A percentile compares a stretch with the other conserved stretches of the same genome.
These are phyloP conservation scores for Melanaphis sacchari DNA, from an alignment of 1,140 invertebrate species.

Conservation along the genomic window DNA sequence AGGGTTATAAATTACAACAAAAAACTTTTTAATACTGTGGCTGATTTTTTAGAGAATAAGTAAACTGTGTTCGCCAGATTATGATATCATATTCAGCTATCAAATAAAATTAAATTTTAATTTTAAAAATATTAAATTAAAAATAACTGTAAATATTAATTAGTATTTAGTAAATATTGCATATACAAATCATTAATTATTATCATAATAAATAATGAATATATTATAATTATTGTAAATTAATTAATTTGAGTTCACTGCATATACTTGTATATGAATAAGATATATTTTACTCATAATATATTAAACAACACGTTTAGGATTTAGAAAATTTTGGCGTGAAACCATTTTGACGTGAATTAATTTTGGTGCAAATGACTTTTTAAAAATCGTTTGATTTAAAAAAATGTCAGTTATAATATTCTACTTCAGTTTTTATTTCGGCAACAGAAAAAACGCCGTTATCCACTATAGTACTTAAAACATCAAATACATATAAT, in stretches of 20 bases:
- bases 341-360: too few species aligned
- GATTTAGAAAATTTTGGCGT: not conserved
- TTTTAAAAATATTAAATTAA: not conserved
- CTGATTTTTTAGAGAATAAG: conserved; percentile 3
- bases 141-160: conserved; percentile 24
- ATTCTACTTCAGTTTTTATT: too few species aligned
- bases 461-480: too few species aligned
- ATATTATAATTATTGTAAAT: not conserved
- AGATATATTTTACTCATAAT: not conserved
- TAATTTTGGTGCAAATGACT: too few species aligned
- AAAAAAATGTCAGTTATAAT: too few species aligned
- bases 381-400: too few species aligned
- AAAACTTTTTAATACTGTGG: conserved; percentile 11
- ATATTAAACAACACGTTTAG: not conserved
- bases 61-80: not conserved
- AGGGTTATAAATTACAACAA: conserved; percentile 27
- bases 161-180: conserved; percentile 5
- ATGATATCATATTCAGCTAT: not conserved
- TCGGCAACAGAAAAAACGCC: too few species aligned
- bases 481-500: too few species aligned
- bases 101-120: not conserved
- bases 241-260: not conserved
- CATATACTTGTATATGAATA: not conserved
- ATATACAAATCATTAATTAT: not conserved
- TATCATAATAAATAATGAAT: not conserved